phyloP scores from a whole-genome alignment of 2,888 invertebrate genomes.

The Volucella inanis region DNA sequence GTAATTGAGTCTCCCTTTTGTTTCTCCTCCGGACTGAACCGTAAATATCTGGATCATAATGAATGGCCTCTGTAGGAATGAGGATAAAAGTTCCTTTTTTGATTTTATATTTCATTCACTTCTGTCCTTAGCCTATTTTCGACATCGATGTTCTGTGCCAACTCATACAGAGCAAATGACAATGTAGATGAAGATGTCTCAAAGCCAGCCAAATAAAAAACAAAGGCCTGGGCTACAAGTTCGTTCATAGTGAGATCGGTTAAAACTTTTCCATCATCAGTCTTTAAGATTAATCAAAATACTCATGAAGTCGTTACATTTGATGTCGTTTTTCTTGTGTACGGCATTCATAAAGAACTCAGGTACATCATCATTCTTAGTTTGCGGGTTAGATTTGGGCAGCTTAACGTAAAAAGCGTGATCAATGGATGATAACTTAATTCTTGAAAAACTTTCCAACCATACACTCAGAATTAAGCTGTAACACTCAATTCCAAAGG shows the following conservation, averaged over 20 bases:
- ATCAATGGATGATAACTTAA: constrained; percentile 73
- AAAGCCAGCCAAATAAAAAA: constrained; percentile 85
- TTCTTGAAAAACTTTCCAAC: constrained; percentile 75
- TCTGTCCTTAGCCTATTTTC: constrained; percentile 83
- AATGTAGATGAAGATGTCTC: constrained; percentile 84
- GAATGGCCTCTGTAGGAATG: constrained; percentile 81
- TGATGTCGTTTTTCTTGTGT: constrained; percentile 78
- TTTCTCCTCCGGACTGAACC: constrained; percentile 80
- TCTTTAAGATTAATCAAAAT: constrained; percentile 81
- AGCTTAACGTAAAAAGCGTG: constrained; percentile 76
- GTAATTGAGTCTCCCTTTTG: constrained; percentile 76
- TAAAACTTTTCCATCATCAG: constrained; percentile 24
- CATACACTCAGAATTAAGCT: constrained; percentile 81
- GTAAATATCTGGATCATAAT: constrained; percentile 82
- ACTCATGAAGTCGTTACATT: constrained; percentile 84
- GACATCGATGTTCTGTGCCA: constrained; percentile 83
- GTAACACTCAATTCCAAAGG: constrained; percentile 84
- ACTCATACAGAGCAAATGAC: constrained; percentile 84
- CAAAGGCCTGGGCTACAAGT: constrained; percentile 84
- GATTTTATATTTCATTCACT: constrained; percentile 81
- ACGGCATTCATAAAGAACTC: constrained; percentile 82
- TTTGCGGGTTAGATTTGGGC: constrained; percentile 76
- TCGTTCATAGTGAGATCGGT: constrained; percentile 81
- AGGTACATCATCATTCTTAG: constrained; percentile 77
- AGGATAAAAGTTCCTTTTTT: constrained; percentile 79